These are phyloP conservation scores for Tragelaphus strepsiceros DNA, from an alignment of 2,113 vertebrate genomes.

Conservation along the genomic window DNA sequence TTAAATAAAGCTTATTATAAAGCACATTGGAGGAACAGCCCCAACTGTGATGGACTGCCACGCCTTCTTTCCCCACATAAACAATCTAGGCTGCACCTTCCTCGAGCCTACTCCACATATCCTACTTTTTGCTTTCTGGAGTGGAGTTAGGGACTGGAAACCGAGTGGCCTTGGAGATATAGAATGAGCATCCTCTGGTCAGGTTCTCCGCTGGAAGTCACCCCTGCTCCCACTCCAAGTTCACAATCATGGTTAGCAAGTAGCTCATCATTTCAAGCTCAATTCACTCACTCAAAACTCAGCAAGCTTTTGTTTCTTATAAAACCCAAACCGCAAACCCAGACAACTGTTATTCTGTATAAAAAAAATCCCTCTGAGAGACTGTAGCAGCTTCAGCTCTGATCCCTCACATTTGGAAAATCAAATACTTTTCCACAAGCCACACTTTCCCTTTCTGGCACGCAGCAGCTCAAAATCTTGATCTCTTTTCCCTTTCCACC, in stretches of 20 bases:
- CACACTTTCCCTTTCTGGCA: not conserved
- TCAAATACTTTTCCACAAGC: conserved; percentile 33
- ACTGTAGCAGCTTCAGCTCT: not conserved
- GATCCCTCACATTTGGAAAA: conserved; percentile 47
- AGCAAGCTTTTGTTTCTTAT: conserved; percentile 25
- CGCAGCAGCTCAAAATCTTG: not conserved
- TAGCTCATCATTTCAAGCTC: not conserved
- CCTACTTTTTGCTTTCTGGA: not conserved
- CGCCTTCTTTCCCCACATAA: rapidly evolving
- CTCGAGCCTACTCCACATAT: not conserved
- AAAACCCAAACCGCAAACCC: conserved; percentile 32
- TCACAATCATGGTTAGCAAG: not conserved
- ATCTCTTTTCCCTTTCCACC: not conserved
- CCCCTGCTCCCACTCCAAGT: not conserved
- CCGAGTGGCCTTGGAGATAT: not conserved
- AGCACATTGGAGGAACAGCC: rapidly evolving
- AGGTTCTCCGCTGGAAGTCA: not conserved
- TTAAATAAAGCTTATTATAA: not conserved
- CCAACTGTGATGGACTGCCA: too few species aligned
- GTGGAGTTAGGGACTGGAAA: not conserved
- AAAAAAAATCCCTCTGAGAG: not conserved
- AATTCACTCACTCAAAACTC: conserved; percentile 7
- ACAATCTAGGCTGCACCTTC: not conserved
- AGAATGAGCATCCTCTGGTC: not conserved
- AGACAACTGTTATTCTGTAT: conserved; percentile 28